Base-by-base conservation (phyloP, 2,888 invertebrate species). In the Ptychoptera albimana region DNA sequence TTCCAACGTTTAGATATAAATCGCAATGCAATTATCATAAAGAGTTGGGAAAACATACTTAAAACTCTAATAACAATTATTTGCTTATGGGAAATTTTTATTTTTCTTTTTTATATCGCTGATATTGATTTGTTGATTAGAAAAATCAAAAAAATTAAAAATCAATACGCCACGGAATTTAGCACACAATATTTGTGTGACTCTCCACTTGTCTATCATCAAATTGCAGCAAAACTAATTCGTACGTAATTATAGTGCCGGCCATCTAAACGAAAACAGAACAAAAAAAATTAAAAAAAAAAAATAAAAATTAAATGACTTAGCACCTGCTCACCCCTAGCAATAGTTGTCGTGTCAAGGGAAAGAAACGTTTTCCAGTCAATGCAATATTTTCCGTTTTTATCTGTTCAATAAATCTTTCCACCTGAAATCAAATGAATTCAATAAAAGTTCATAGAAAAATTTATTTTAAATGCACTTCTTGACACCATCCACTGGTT, bases 151-250 rank as follows among this genome's bases (percentile, higher is more conserved):
- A 23, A 23, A 23, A 23, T 23, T n/a, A n/a, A n/a, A 23, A 23
- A 23, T 23, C 23, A 23, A 23, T 23, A 23, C 23, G 3, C 7
- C 23, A 23, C n/a, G n/a, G n/a, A n/a, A n/a, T n/a, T 5, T 23
- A 23, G 23, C 23, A 23, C 7, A 5, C 7, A 23, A 23, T 23
- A 23, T 3, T 23, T 7, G 23, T n/a, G n/a, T n/a, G 23, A 23
- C 23, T 23, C 7, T 23, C 23, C 23, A 23, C 23, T 23, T 23
- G 23, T 23, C 23, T 23, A 23, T 23, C 23, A n/a, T 41, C 41
- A 34, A 41, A 41, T 29, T 41, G 41, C n/a, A 41, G 15, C n/a
- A 41, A 34, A 10, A 41, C 41, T 16, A 41, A 41, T 16, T 41
- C 41, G 11, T 41, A 41, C 7, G 41, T 41, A 6, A 41, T 34